Base-by-base conservation (phyloP, 1,140 invertebrate genomes). In the Hypsibius dujardini region DNA sequence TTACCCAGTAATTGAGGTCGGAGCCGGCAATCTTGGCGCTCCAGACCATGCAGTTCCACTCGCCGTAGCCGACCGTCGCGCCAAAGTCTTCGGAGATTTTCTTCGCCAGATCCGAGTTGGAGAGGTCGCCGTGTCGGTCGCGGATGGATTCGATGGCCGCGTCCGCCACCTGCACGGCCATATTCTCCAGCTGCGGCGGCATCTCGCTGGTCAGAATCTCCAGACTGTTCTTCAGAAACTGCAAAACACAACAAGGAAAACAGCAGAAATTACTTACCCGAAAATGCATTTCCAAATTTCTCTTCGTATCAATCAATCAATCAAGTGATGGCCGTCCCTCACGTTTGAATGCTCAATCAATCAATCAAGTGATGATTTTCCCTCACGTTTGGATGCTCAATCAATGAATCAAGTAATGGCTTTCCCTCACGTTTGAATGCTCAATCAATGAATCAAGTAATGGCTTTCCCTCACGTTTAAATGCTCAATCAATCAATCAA, bases 31-130 rank as follows among this genome's bases (percentile, higher is more conserved):
- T 15, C 45, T 67, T 67, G 62, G 12, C 12, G 62, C 62, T 67
- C 62, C 62, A 67, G 3, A 67, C 42, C 62, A 67, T 67, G 62
- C 62, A 67, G 62, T 67, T 67, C 62, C 62, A 67, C 42, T 67
- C 62, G 62, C 62, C 62, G 42, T 67, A 67, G 12, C 62, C 62
- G 12, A 67, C 62, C 3, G 62, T 7, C 45, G 3, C 12, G 12
- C 12, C 62, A 42, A 67, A 67, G 7, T 67, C 62, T 42, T 67
- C 62, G 3, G 62, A 67, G 62, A 67, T 67, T 42, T 67, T 67
- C 50, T 67, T 67, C 12, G 62, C 62, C 62, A 67, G 62, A 67
- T 67, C 62, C 3, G 12, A 15, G 62, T 67, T 67, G 62, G 62
- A 12, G 12, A 67, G 42, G 45, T 67, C 62, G 12, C 42, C 42